Base-by-base conservation (phyloP, 2,797 vertebrate species). In the Euthynnus affinis region DNA sequence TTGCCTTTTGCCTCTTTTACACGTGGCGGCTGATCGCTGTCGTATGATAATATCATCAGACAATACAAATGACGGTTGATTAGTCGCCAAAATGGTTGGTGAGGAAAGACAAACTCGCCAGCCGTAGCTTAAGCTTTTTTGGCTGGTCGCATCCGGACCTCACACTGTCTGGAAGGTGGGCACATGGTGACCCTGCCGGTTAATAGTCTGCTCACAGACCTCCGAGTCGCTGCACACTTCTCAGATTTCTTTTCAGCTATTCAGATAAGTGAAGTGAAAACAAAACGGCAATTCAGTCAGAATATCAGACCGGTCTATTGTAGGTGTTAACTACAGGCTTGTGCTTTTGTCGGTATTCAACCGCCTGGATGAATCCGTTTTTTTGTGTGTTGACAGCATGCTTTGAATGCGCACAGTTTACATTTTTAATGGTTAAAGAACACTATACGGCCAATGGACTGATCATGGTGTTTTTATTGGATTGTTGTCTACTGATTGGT, bases 111-210 rank as follows among this genome's bases (percentile, higher is more conserved):
- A 23, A 27, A 34, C 25, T 42, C 6, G 29, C 27, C 37, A 44
- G 42, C 40, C 3, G 1, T 0, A 46, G 25, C 48, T 46, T 46
- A 13, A 44, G 65, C 12, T 55, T 59, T 55, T 59, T 51, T 56
- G 55, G 34, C 57, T 51, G 37, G 14, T 71, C 3, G 1, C 10
- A 42, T 25, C 48, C 61, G 49, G 44, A 66, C 7, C 34, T 6
- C 23, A 48, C 44, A 66, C 27, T 2, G n/a, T 67, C 29, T 74
- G 37, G 37, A 46, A n/a, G 71, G 74, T n/a, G 44, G 6, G 49
- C 48, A 44, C 7, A 0, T n/a, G n/a, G 14, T 22, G 34, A 71
- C 70, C 14, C 22, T 67, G 13, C 12, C 40, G 29, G 65, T 66
- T 34, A 44, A 13, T 18, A 8, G 8, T 18, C 25, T 23, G 46